These are phyloP conservation scores for Nemoura dubitans DNA, from an alignment of 2,888 invertebrate species.

Conservation along the genomic window DNA sequence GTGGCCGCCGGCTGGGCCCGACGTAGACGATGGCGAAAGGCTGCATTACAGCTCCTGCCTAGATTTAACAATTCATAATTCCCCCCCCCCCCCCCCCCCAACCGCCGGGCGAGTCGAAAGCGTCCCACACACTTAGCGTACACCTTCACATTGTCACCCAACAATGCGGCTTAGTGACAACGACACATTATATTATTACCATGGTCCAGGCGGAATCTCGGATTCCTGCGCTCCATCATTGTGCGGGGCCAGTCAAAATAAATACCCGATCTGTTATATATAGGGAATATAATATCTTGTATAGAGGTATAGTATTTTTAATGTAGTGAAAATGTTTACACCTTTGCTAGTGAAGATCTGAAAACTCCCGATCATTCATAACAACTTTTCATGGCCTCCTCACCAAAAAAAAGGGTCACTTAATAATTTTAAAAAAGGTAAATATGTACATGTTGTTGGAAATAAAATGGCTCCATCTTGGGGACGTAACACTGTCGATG, in stretches of 20 bases:
- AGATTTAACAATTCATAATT: neutral
- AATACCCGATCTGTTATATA: neutral
- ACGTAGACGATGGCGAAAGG: neutral
- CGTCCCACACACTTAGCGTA: neutral
- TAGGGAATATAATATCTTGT: neutral
- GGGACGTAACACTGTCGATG: neutral
- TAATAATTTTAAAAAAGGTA: slow-evolving; percentile 30
- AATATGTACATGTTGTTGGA: slow-evolving; percentile 1
- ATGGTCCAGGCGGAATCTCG: neutral
- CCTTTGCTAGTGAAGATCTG: slow-evolving; percentile 21
- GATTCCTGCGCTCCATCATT: neutral
- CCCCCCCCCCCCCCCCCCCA: neutral
- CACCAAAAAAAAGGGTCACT: slow-evolving; percentile 9
- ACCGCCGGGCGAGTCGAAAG: neutral
- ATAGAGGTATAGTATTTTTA: slow-evolving; percentile 1
- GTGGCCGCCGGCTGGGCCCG: no score
- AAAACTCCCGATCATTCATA: slow-evolving; percentile 1
- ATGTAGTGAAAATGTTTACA: slow-evolving; percentile 41
- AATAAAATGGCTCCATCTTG: neutral
- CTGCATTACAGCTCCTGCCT: neutral
- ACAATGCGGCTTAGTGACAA: neutral
- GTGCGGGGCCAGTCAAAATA: neutral
- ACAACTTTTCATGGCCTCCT: neutral
- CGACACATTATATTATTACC: neutral
- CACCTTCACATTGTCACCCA: neutral